These are phyloP conservation scores for Lepidurus packardi DNA, from an alignment of 1,140 invertebrate genomes.

Conservation along the genomic window DNA sequence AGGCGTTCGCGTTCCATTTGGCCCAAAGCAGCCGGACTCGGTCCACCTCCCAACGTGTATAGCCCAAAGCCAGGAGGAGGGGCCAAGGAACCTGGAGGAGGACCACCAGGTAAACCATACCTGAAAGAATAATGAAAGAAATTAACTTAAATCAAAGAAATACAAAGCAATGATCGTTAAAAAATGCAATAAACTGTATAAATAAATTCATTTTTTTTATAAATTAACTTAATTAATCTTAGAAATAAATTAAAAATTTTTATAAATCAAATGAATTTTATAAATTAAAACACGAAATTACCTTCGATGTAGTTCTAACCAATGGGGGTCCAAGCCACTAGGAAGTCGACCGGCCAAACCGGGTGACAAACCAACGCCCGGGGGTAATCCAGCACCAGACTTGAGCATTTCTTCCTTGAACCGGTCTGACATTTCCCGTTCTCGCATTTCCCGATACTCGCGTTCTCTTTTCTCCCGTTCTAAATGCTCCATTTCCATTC, in stretches of 20 bases:
- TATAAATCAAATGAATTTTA: not conserved
- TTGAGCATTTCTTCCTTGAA: slow-evolving; percentile 79
- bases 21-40: slow-evolving; percentile 56
- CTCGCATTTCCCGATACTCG: slow-evolving; percentile 75
- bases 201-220: too few relatives aligned
- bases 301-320: slow-evolving; percentile 81
- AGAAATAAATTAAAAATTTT: too few relatives aligned
- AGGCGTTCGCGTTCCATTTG: slow-evolving; percentile 81
- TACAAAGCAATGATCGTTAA: too few relatives aligned
- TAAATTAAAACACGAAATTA: slow-evolving; percentile 38
- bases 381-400: slow-evolving; percentile 39
- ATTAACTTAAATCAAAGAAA: slow-evolving; percentile 37
- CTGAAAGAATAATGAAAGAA: slow-evolving; percentile 39
- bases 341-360: slow-evolving; percentile 51
- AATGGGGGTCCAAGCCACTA: slow-evolving; percentile 68
- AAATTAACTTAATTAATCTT: too few relatives aligned
- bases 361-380: slow-evolving; percentile 43
- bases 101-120: slow-evolving; percentile 41
- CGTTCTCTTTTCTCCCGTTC: slow-evolving; percentile 74
- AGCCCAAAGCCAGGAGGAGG: slow-evolving; percentile 49
- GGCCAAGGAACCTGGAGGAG: slow-evolving; percentile 43
- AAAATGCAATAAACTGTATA: not conserved
- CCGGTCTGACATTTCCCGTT: slow-evolving; percentile 72
- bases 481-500: slow-evolving; percentile 70
- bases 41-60: slow-evolving; percentile 40